phyloP scores from a whole-genome alignment of 1,140 invertebrate species.

The Pteromalus puparum region DNA sequence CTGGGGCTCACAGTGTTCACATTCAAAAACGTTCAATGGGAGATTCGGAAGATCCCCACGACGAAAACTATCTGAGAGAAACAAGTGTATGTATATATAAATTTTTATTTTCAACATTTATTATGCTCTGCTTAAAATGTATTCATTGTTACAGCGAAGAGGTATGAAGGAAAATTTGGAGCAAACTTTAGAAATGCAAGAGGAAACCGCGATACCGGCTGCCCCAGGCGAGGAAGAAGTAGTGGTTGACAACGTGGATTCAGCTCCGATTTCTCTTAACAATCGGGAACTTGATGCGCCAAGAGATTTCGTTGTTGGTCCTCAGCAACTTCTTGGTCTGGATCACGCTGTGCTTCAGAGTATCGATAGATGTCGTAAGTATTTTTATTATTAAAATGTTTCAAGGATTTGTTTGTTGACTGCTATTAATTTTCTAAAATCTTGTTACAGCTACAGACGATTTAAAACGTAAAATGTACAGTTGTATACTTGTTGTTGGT shows the following conservation, averaged over 20 bases:
- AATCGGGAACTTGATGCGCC: constrained; percentile 73
- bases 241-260: constrained; percentile 86
- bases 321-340: constrained; percentile 88
- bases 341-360: constrained; percentile 94
- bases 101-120: constrained; percentile 3
- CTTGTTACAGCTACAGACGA: constrained; percentile 82
- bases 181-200: constrained; percentile 71
- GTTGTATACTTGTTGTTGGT: constrained; percentile 93
- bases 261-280: constrained; percentile 71
- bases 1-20: constrained; percentile 83
- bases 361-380: constrained; percentile 90
- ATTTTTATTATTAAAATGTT: constrained; percentile 24
- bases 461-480: constrained; percentile 95
- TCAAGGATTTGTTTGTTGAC: constrained; percentile 8
- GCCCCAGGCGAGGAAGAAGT: constrained; percentile 84
- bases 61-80: constrained; percentile 93
- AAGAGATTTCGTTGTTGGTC: constrained; percentile 80
- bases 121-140: constrained; percentile 22
- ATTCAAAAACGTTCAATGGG: constrained; percentile 85
- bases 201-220: constrained; percentile 67
- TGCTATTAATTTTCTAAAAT: background rate
- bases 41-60: constrained; percentile 95
- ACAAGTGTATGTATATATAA: constrained; percentile 82
- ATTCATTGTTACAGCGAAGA: constrained; percentile 70
- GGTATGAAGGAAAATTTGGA: constrained; percentile 81